Evolutionary conservation across 2,797 vertebrate species (phyloP), one percentile per base, ranked within the genome.

Genomic region (Gadopsis marmoratus): DNA sequence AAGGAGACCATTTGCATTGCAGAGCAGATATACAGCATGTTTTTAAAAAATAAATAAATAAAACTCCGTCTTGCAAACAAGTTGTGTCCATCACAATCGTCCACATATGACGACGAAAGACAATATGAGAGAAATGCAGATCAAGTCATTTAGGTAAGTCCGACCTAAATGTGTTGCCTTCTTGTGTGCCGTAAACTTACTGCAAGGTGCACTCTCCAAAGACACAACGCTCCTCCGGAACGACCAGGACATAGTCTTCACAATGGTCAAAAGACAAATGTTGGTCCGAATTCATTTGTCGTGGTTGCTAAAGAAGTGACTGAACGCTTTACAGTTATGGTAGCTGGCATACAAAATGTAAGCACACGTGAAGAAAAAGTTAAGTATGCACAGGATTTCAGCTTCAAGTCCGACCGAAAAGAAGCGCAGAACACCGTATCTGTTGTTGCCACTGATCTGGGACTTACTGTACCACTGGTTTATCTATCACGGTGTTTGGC

Each of bases 161-260:
- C 3, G 16, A 76, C 66, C 48, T 43, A 19, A 53, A 54, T 47
- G 33, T 23, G 31, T 31, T 67, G 54, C 48, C 23, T 68, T 70
- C 19, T 54, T 1, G 2, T 23, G 37, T 50, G 48, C 35, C 47
- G 56, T 39, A 33, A 75, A 69, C 68, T 67, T 37, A 61, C 55
- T 75, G 59, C 55, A 76, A 26, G n/a, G 31, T 23, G 2, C 2
- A 23, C 16, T 70, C 51, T 39, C 41, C 16, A 61, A 53, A 68
- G 81, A 47, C 26, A 68, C 0, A 0, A 12, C 33, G 17, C 19
- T 48, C 63, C 70, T 70, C 29, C 31, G 50, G 64, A 43, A 47
- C 19, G 3, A 26, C 23, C 10, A 21, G 51, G 7, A 63, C 3
- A 17, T 2, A 35, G 47, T 45, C 51, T 54, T 78, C 19, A 65